Base-by-base conservation (phyloP, 2,888 invertebrate genomes). In the Scrobipalpa atriplicella region DNA sequence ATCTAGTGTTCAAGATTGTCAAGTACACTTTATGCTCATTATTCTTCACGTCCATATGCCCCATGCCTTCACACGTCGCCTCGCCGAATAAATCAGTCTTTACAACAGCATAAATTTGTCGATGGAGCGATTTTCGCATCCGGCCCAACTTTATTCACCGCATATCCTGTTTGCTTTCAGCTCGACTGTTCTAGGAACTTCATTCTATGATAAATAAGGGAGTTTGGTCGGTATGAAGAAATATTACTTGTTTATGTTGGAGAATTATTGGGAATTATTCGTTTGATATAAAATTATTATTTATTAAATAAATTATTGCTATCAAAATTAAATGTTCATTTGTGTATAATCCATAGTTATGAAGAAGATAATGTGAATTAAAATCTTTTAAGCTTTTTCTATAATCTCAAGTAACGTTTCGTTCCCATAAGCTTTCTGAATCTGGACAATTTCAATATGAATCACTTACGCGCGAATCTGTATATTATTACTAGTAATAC, bases 41-140 rank as follows among this genome's bases (percentile, higher is more conserved):
- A n/a, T 16, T 29, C 18, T 52, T 29, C 18, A 18, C 7, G 47
- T 11, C 79, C 19, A 74, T 84, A 71, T 79, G 77, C 81, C 69
- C 66, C 64, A 62, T 64, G 74, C 78, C 82, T 85, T 85, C 82
- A 85, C 85, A 88, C 86, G 82, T 85, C 82, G 83, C 80, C 82
- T 85, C 79, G 80, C 79, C 80, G 78, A 82, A 90, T 89, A 90
- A 90, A 90, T 90, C 86, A 81, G 80, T 80, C 81, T 87, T 87
- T 85, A 90, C 86, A 90, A 86, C 89, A 84, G 84, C 87, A 90
- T 91, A 90, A 90, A 90, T 89, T 89, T 89, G 87, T 90, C 90
- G 85, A 89, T 90, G 83, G 82, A 87, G 84, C 86, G 83, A 85
- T 90, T 85, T 84, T 84, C 78, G 85, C 85, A 87, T 90, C 91